Evolutionary conservation across 2,797 vertebrate species (phyloP), one percentile per base, ranked within the genome.

Genomic region (Calcarius lapponicus): DNA sequence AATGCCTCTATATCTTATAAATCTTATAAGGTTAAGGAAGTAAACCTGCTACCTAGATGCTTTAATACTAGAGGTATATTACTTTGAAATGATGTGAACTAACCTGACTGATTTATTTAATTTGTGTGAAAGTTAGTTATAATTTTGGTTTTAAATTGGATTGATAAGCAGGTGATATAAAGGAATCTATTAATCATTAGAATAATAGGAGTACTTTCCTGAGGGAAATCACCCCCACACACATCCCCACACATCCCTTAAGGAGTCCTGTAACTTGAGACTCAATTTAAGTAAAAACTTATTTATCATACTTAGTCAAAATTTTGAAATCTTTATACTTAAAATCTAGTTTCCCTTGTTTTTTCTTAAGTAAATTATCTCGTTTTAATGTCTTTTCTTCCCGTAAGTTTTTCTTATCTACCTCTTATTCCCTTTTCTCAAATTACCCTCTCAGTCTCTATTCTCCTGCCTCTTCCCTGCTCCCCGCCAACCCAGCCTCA

Each of bases 161-260:
- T 87, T 34, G 28, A 73, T 42, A 87, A 78, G 29, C 12, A 61
- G 26, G 5, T 74, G 1, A 3, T 62, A 50, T 29, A 74, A 84
- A 70, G 5, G 20, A 65, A 70, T 86, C 26, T 21, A 26, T 56
- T 80, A 66, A 81, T 78, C 14, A 57, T 45, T 67, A 58, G 26
- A 83, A 62, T 53, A 70, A 50, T 21, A 42, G 8, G 25, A 79
- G 18, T 32, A 48, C 11, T 80, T 86, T 75, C n/a, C 17, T 50
- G 47, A 15, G 11, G 40, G 5, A 75, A 75, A 42, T 28, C 17
- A 21, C 4, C 4, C 15, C 19, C 29, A 4, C 5, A 21, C 11
- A 29, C 1, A 8, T 20, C 2, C 7, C 17, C 11, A 7, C 6
- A 6, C 5, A 20, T 4, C 6, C 9, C 4, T 18, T 57, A 51